phyloP scores from a whole-genome alignment of 1,140 invertebrate genomes.

The Mycetomoellerius zeteki region DNA sequence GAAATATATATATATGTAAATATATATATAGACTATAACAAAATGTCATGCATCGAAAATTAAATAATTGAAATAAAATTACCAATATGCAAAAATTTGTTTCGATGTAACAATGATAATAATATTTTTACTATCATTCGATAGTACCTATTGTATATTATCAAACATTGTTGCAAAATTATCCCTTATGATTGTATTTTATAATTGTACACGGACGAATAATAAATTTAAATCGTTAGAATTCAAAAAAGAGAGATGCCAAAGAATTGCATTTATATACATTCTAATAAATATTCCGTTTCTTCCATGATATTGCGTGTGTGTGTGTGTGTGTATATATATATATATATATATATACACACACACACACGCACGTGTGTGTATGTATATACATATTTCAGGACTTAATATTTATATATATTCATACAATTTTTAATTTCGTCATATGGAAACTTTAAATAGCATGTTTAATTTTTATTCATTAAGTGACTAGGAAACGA shows the following conservation, averaged over 20 bases:
- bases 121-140: conserved; percentile 3
- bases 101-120: not conserved
- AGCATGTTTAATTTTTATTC: conserved; percentile 5
- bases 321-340: not conserved
- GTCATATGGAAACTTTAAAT: conserved; percentile 41
- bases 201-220: conserved; percentile 3
- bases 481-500: not conserved
- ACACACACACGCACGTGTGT: too few species aligned
- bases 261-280: conserved; percentile 84
- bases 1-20: not conserved
- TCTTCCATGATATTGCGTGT: conserved; percentile 22
- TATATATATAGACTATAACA: not conserved
- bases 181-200: conserved; percentile 27
- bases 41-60: conserved; percentile 9
- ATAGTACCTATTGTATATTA: not conserved
- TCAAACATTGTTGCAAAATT: conserved; percentile 25
- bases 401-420: conserved; percentile 60
- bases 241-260: conserved; percentile 71
- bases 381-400: not conserved
- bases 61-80: conserved; percentile 1
- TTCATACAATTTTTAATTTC: conserved; percentile 51
- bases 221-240: conserved; percentile 23
- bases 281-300: conserved; percentile 64
- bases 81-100: conserved; percentile 12
- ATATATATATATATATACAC: not conserved